phyloP scores from a whole-genome alignment of 2,888 invertebrate species.

The Eristalis pertinax region DNA sequence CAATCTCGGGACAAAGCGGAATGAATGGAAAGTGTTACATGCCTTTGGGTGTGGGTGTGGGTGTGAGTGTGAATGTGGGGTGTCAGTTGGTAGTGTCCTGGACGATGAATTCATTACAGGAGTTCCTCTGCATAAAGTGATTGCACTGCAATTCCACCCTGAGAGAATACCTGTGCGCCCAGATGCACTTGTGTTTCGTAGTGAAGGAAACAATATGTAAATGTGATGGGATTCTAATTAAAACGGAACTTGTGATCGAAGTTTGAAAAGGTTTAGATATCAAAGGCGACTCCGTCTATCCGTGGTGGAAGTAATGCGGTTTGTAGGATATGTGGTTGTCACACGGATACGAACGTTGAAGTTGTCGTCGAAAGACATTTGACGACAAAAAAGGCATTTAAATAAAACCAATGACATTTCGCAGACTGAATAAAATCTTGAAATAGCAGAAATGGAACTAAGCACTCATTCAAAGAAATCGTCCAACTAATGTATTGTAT shows the following conservation, averaged over 20 bases:
- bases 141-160: slow-evolving; percentile 60
- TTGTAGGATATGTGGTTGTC: slow-evolving; percentile 8
- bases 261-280: slow-evolving; percentile 28
- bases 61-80: too few relatives aligned
- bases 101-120: slow-evolving; percentile 62
- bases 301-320: slow-evolving; percentile 22
- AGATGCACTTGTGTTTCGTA: slow-evolving; percentile 8
- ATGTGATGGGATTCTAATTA: slow-evolving; percentile 66
- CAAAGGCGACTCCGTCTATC: slow-evolving; percentile 45
- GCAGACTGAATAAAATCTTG: too few relatives aligned
- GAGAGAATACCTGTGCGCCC: neutral
- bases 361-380: too few relatives aligned
- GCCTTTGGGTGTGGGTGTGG: slow-evolving; percentile 60
- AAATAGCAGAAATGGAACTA: too few relatives aligned
- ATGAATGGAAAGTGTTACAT: slow-evolving; percentile 64
- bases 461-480: too few relatives aligned
- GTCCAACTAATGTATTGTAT: too few relatives aligned
- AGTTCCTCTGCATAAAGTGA: slow-evolving; percentile 48
- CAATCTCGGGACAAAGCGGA: slow-evolving; percentile 64
- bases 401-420: too few relatives aligned
- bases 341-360: too few relatives aligned
- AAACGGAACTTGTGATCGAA: slow-evolving; percentile 44
- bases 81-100: slow-evolving; percentile 31
- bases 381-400: too few relatives aligned
- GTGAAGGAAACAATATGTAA: slow-evolving; percentile 43